These are phyloP conservation scores for Cheumatopsyche charites DNA, from an alignment of 1,140 invertebrate species.

Conservation along the genomic window DNA sequence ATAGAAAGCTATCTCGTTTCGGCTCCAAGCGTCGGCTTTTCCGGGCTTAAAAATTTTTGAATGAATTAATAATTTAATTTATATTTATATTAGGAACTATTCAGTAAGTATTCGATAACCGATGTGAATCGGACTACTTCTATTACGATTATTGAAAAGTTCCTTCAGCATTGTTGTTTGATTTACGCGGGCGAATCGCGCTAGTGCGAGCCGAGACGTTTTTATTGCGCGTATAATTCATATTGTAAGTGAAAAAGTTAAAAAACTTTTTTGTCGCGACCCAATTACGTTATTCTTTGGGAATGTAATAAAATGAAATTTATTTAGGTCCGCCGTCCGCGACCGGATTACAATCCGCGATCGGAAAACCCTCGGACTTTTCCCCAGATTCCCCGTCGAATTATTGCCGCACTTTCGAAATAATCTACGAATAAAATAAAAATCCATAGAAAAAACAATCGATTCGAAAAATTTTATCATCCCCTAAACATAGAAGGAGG, in stretches of 20 bases:
- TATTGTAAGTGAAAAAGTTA: slow-evolving; percentile 27
- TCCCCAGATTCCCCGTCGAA: neutral
- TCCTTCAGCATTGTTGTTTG: neutral
- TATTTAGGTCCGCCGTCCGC: slow-evolving; percentile 10
- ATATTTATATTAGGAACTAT: too few species aligned
- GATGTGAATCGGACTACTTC: neutral
- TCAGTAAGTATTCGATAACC: neutral
- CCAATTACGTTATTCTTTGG: slow-evolving; percentile 19
- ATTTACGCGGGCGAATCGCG: slow-evolving; percentile 2
- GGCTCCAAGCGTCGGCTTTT: too few species aligned
- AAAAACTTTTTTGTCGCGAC: slow-evolving; percentile 23
- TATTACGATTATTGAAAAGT: neutral
- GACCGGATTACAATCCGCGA: neutral
- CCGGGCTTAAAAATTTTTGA: too few species aligned
- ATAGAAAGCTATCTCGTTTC: slow-evolving; percentile 21
- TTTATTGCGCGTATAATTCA: slow-evolving; percentile 25
- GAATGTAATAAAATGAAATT: slow-evolving; percentile 27
- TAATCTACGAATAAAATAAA: too few species aligned
- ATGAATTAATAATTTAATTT: too few species aligned
- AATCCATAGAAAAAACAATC: too few species aligned
- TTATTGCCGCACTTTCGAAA: too few species aligned
- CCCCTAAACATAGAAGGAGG: too few species aligned
- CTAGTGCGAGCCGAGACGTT: slow-evolving; percentile 1
- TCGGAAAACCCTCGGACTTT: slow-evolving; percentile 3
- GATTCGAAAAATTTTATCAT: too few species aligned